A percentile compares a stretch with the other conserved stretches of the same genome.
These are phyloP conservation scores for Allophyes oxyacanthae DNA, from an alignment of 2,888 invertebrate species.

Conservation along the genomic window DNA sequence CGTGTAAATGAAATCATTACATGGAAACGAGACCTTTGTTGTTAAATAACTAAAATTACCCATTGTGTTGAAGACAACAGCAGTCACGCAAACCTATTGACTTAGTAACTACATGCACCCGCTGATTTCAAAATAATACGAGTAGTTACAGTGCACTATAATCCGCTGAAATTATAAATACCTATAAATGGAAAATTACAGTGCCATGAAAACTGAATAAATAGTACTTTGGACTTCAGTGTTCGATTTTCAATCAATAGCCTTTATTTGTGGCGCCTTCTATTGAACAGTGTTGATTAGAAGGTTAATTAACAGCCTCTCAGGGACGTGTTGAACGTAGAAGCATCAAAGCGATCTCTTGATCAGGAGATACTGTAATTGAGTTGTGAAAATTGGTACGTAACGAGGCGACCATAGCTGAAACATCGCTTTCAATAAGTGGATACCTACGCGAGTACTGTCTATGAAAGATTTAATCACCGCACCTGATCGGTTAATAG, in stretches of 20 bases:
- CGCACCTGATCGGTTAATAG: conserved; percentile 59
- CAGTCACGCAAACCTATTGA: conserved; percentile 65
- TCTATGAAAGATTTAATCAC: conserved; percentile 54
- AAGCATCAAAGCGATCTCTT: conserved; percentile 46
- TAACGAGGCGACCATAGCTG: conserved; percentile 31
- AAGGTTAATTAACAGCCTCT: conserved; percentile 57
- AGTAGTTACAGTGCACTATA: background rate
- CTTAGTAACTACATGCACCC: conserved; percentile 36
- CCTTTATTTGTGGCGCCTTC: conserved; percentile 6
- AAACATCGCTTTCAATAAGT: conserved; percentile 29
- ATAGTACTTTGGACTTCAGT: conserved; percentile 5
- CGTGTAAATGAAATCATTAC: conserved; percentile 72
- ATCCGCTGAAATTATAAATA: conserved; percentile 3
- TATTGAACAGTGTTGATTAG: conserved; percentile 53
- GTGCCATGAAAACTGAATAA: conserved; percentile 3
- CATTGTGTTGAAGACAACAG: conserved; percentile 64
- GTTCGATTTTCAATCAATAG: conserved; percentile 19
- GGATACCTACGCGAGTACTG: conserved; percentile 36
- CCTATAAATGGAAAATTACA: conserved; percentile 1
- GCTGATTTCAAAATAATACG: background rate
- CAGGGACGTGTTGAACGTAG: conserved; percentile 30
- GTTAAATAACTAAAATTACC: conserved; percentile 64
- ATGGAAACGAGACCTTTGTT: conserved; percentile 63
- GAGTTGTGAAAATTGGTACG: conserved; percentile 34
- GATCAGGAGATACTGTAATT: conserved; percentile 37